These are phyloP conservation scores for Holothuria glaberrima DNA, from an alignment of 35 echinoderm and acorn worm species.

Conservation along the genomic window DNA sequence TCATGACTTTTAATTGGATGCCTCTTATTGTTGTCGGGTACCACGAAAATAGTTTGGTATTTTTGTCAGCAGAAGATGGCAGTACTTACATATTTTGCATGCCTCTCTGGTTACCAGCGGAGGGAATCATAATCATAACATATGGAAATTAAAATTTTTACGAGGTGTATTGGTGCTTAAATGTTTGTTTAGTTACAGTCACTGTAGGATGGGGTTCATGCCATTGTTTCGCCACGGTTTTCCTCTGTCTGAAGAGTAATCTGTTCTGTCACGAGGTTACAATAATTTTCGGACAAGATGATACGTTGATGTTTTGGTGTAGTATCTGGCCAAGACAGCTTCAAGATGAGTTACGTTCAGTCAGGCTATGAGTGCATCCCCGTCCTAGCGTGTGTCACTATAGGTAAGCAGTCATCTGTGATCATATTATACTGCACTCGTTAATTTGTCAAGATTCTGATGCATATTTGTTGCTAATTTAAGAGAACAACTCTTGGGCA, in stretches of 20 bases:
- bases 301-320: not conserved
- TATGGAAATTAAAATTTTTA: conserved; percentile 40
- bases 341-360: conserved; percentile 61
- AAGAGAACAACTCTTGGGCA: not conserved
- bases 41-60: conserved; percentile 53
- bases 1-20: conserved; percentile 57
- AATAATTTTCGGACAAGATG: not conserved
- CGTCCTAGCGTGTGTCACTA: conserved; percentile 39
- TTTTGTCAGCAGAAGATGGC: conserved; percentile 47
- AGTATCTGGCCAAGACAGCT: conserved; percentile 25
- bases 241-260: not conserved
- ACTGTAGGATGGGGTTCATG: not conserved
- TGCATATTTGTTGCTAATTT: conserved; percentile 44
- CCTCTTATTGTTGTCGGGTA: conserved; percentile 35
- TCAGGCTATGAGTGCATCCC: conserved; percentile 53
- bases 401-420: conserved; percentile 39
- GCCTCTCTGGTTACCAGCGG: conserved; percentile 55
- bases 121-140: conserved; percentile 50
- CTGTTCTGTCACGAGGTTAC: conserved; percentile 6
- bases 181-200: conserved; percentile 54
- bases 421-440: not conserved
- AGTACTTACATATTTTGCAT: conserved; percentile 55
- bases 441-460: conserved; percentile 35
- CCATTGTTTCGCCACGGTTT: not conserved
- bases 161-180: conserved; percentile 39